These are phyloP conservation scores for Catocala nupta DNA, from an alignment of 2,888 invertebrate genomes.

Conservation along the genomic window DNA sequence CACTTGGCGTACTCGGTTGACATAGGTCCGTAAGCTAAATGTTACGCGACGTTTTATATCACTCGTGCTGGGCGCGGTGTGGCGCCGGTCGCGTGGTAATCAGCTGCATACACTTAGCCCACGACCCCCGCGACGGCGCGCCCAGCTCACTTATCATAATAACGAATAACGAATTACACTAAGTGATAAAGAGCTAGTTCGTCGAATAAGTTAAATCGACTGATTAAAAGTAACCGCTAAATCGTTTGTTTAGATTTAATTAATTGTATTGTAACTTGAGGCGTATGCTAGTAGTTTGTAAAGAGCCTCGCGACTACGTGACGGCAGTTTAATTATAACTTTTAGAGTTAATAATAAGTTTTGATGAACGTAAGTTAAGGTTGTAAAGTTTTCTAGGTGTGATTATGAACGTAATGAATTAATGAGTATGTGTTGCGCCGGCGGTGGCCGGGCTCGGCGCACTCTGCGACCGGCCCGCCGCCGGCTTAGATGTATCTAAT, in stretches of 20 bases:
- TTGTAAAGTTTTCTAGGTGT: conserved; percentile 63
- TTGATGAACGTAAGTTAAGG: conserved; percentile 58
- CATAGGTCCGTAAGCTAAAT: conserved; percentile 28
- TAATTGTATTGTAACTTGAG: conserved; percentile 40
- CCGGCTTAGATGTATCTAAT: conserved; percentile 44
- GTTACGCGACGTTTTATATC: conserved; percentile 30
- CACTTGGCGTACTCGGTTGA: conserved; percentile 39
- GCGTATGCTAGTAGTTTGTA: conserved; percentile 39
- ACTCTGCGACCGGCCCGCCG: conserved; percentile 3
- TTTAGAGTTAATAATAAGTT: conserved; percentile 62
- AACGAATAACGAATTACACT: conserved; percentile 44
- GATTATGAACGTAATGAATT: conserved; percentile 60
- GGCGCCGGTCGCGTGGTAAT: conserved; percentile 17
- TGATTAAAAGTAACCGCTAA: conserved; percentile 60
- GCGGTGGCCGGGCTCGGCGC: conserved; percentile 11
- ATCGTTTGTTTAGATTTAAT: conserved; percentile 39
- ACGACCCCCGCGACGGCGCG: conserved; percentile 30
- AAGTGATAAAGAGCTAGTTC: conserved; percentile 49
- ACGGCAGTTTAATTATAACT: conserved; percentile 51
- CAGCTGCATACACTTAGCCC: conserved; percentile 39
- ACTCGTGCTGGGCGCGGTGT: conserved; percentile 31
- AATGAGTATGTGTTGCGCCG: conserved; percentile 46
- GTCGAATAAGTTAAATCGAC: conserved; percentile 62
- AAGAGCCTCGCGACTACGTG: conserved; percentile 23
- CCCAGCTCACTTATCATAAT: conserved; percentile 35